Percentiles rank a stretch among this genome's conserved stretches.
Conservation (phyloP, 1,140 invertebrate species). For the Plodia interpunctella region DNA sequence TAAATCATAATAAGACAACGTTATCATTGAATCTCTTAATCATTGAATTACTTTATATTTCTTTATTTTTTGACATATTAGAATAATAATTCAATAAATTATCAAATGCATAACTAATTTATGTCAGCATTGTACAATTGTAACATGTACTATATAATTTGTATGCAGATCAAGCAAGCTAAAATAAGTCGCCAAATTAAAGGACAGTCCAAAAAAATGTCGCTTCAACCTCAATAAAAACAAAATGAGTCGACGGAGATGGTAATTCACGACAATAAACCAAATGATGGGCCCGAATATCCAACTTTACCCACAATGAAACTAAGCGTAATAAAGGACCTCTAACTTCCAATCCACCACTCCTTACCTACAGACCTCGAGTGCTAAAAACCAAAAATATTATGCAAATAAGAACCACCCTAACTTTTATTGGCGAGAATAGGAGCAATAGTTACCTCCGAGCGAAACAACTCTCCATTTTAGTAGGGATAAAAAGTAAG, state of each 20-base stretch:
- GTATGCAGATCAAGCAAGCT: too few species aligned
- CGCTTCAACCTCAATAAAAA: background rate
- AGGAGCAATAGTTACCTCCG: conserved; percentile 58
- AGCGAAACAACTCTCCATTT: conserved; percentile 29
- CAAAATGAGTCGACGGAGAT: background rate
- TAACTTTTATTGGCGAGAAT: conserved; percentile 53
- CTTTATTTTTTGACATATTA: too few species aligned
- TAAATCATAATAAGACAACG: too few species aligned
- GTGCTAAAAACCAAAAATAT: conserved; percentile 9
- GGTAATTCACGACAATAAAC: background rate
- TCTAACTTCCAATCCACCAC: conserved; percentile 6
- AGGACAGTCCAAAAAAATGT: background rate
- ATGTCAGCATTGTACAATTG: too few species aligned
- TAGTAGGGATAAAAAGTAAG: conserved; percentile 65
- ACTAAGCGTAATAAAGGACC: background rate
- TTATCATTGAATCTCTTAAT: too few species aligned
- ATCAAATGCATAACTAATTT: too few species aligned
- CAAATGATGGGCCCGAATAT: background rate
- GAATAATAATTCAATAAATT: too few species aligned
- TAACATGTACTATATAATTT: too few species aligned
- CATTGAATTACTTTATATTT: too few species aligned
- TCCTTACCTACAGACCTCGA: conserved; percentile 4
- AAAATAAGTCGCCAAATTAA: background rate
- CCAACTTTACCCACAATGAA: conserved; percentile 1
- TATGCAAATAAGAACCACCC: conserved; percentile 26